Percentiles rank a stretch among this genome's conserved stretches.
phyloP scores from a whole-genome alignment of 2,113 vertebrate genomes.

The Osmerus mordax region DNA sequence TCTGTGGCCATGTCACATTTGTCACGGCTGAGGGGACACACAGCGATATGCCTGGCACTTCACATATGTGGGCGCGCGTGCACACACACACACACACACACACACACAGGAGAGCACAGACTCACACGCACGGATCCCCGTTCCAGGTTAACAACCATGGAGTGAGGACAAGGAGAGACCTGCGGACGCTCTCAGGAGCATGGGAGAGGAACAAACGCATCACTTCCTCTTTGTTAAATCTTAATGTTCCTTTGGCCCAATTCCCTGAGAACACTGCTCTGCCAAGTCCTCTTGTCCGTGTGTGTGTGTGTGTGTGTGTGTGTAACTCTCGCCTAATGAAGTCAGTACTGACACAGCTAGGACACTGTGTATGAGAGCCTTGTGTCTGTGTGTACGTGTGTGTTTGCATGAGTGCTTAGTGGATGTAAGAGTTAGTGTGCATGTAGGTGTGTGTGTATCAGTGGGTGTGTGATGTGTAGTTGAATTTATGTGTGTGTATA shows the following conservation, averaged over 20 bases:
- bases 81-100: background rate
- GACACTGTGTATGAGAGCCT: slow-evolving; percentile 65
- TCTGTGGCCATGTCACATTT: slow-evolving; percentile 37
- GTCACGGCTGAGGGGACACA: slow-evolving; percentile 35
- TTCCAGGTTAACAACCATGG: slow-evolving; percentile 31
- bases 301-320: slow-evolving; percentile 8
- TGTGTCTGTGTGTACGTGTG: too few species aligned
- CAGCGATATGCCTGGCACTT: slow-evolving; percentile 11
- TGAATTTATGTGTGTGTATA: background rate
- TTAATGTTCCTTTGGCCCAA: slow-evolving; percentile 42
- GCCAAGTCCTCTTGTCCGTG: slow-evolving; percentile 24
- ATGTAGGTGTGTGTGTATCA: slow-evolving; percentile 10
- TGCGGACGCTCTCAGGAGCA: slow-evolving; percentile 22
- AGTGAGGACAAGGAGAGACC: slow-evolving; percentile 22
- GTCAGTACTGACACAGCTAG: slow-evolving; percentile 69
- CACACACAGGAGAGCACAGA: background rate
- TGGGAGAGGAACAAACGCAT: slow-evolving; percentile 36
- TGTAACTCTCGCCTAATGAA: slow-evolving; percentile 55
- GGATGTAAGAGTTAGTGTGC: slow-evolving; percentile 28
- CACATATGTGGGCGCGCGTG: background rate
- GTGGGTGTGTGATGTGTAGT: slow-evolving; percentile 33
- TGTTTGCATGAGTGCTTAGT: slow-evolving; percentile 24
- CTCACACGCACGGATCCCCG: background rate
- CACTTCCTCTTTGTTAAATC: slow-evolving; percentile 52
- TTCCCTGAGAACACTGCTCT: slow-evolving; percentile 28